These are phyloP conservation scores for Dendroctonus ponderosae DNA, from an alignment of 1,140 invertebrate genomes.

Conservation along the genomic window DNA sequence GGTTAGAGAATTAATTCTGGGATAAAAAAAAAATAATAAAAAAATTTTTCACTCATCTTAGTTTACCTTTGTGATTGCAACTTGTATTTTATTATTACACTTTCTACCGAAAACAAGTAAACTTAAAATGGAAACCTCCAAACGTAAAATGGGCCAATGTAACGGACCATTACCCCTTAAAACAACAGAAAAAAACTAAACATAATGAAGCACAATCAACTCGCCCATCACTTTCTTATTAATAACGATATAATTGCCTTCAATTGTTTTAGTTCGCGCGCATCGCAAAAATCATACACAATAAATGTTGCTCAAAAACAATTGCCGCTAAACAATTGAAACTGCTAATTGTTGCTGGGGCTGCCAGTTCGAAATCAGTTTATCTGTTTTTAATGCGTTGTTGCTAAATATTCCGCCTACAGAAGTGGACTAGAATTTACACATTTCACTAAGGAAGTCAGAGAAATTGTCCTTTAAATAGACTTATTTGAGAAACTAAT, in stretches of 20 bases:
- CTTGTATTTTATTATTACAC: too few species aligned
- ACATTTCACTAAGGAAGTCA: too few species aligned
- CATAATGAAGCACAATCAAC: constrained; percentile 6
- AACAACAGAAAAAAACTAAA: neutral
- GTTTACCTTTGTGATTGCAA: too few species aligned
- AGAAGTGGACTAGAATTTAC: neutral
- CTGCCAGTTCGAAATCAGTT: constrained; percentile 23
- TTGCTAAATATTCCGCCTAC: constrained; percentile 21
- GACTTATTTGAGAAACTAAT: neutral
- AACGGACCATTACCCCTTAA: neutral
- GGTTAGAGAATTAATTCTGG: too few species aligned
- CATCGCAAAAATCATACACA: constrained; percentile 25
- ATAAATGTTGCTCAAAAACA: constrained; percentile 32
- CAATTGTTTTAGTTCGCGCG: constrained; percentile 28
- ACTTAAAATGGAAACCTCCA: too few species aligned
- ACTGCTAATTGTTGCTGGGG: constrained; percentile 20
- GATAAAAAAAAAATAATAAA: too few species aligned
- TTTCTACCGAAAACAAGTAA: too few species aligned
- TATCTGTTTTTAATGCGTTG: constrained; percentile 32
- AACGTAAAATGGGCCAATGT: too few species aligned
- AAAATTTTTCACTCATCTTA: too few species aligned
- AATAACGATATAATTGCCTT: constrained; percentile 28
- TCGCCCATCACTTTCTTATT: constrained; percentile 24
- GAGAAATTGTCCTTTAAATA: neutral
- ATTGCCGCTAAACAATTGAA: constrained; percentile 26